Evolutionary conservation across 2,888 invertebrate species (phyloP), one percentile per base, ranked within the genome.

Genomic region (Dugesia japonica): DNA sequence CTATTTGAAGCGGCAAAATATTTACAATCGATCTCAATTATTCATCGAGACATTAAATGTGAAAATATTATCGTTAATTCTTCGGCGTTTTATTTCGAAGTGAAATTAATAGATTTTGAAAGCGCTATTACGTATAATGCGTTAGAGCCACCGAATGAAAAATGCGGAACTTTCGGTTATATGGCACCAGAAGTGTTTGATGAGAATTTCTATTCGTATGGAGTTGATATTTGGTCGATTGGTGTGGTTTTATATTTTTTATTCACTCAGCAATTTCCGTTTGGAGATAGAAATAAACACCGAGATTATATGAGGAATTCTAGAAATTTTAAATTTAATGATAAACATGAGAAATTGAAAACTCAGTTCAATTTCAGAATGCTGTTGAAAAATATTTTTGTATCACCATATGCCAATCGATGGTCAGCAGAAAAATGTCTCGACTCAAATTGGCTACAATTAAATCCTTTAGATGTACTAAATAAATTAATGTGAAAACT

Each of bases 31-130:
- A n/a, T 20, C 20, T 56, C 56, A 4, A 56, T 56, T 20, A 56
- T 56, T n/a, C 56, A 56, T n/a, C n/a, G 56, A 56, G 56, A 56
- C n/a, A 56, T 56, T n/a, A 56, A 56, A 56, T 56, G 56, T 56
- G 56, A 56, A 56, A 56, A 56, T 56, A 56, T 56, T n/a, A 4
- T 56, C 23, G n/a, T 56, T n/a, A 56, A 23, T 56, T 56, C 56
- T 9, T 20, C 56, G n/a, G 56, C 56, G n/a, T 56, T 56, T n/a
- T 56, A 13, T 56, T 56, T 56, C 23, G 56, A 23, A 13, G 56
- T 56, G 17, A 56, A 56, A n/a, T n/a, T 56, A 56, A 56, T 56
- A 20, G 56, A 56, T n/a, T 56, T 56, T 56, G 56, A 56, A n/a
- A 20, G n/a, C 7, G 56, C 56, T n/a, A 56, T 56, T n/a, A 23